Conservation (phyloP, 2,888 invertebrate genomes). For the Pterostichus madidus region DNA sequence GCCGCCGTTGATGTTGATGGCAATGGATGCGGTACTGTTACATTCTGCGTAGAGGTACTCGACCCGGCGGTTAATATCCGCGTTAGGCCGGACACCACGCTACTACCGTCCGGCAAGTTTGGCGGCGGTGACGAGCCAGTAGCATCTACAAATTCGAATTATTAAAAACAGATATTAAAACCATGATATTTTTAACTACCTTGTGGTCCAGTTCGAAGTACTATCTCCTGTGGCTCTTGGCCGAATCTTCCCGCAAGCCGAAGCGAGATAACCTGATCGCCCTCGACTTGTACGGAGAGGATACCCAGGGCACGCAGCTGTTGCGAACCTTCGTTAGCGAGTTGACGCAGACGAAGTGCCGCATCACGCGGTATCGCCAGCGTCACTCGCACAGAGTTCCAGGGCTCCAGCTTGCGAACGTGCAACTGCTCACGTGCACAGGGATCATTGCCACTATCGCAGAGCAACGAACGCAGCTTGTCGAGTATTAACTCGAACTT, state of each 20-base stretch:
- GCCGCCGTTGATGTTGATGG: slow-evolving; percentile 70
- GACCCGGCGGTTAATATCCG: slow-evolving; percentile 35
- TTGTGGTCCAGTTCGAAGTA: slow-evolving; percentile 80
- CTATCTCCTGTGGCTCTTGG: slow-evolving; percentile 86
- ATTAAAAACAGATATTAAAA: background rate
- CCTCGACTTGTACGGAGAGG: slow-evolving; percentile 96
- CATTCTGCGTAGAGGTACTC: slow-evolving; percentile 60
- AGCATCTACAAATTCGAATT: slow-evolving; percentile 62
- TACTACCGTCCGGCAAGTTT: slow-evolving; percentile 16
- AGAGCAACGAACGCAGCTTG: slow-evolving; percentile 87
- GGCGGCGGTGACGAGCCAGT: slow-evolving; percentile 48
- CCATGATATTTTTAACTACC: slow-evolving; percentile 70
- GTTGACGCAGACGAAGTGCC: slow-evolving; percentile 92
- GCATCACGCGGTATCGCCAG: slow-evolving; percentile 98
- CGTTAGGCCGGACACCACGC: slow-evolving; percentile 50
- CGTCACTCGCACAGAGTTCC: slow-evolving; percentile 98
- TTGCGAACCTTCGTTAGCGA: slow-evolving; percentile 94
- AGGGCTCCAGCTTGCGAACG: slow-evolving; percentile 94
- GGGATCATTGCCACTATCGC: slow-evolving; percentile 69
- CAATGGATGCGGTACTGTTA: slow-evolving; percentile 71
- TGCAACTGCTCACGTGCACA: slow-evolving; percentile 78
- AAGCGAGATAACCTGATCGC: slow-evolving; percentile 88
- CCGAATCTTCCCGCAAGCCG: slow-evolving; percentile 83
- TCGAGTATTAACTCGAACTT: slow-evolving; percentile 88
- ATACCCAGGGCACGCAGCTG: slow-evolving; percentile 95